Percentiles rank a stretch among this genome's conserved stretches.
Conservation (phyloP, 2,113 vertebrate species). For the Craseonycteris thonglongyai region DNA sequence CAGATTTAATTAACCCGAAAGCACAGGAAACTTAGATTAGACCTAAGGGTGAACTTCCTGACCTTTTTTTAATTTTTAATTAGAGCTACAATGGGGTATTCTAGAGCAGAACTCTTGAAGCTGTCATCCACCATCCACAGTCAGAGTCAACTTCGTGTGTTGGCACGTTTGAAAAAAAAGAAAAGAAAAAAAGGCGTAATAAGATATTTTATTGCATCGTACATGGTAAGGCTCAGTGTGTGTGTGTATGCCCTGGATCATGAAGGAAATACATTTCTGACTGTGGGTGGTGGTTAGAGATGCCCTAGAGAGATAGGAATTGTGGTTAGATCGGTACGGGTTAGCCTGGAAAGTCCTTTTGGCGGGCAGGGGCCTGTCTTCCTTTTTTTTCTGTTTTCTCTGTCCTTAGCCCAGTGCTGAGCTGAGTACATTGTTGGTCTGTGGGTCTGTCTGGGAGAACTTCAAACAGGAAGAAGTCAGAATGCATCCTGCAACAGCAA, state of each 20-base stretch:
- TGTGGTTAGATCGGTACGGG: not conserved
- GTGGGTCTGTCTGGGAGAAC: not conserved
- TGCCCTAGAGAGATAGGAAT: not conserved
- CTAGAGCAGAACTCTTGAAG: not conserved
- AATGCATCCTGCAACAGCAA: accelerated
- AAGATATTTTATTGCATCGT: not conserved
- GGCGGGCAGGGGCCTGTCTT: not conserved
- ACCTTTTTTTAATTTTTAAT: not conserved
- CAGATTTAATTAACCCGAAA: not conserved
- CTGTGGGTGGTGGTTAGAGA: not conserved
- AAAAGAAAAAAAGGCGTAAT: not conserved
- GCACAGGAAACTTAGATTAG: not conserved
- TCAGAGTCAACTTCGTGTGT: not conserved
- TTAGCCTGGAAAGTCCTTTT: not conserved
- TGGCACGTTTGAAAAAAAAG: not conserved
- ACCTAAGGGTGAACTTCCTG: not conserved
- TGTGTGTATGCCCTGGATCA: not conserved
- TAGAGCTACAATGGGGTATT: not conserved
- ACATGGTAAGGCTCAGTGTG: not conserved
- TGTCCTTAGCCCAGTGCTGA: not conserved
- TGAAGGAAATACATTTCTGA: not conserved
- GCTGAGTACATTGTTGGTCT: not conserved
- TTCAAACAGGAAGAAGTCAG: not conserved
- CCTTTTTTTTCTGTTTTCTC: not conserved
- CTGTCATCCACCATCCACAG: not conserved